phyloP scores from a whole-genome alignment of 2,797 vertebrate species.

The Lacerta viridis region DNA sequence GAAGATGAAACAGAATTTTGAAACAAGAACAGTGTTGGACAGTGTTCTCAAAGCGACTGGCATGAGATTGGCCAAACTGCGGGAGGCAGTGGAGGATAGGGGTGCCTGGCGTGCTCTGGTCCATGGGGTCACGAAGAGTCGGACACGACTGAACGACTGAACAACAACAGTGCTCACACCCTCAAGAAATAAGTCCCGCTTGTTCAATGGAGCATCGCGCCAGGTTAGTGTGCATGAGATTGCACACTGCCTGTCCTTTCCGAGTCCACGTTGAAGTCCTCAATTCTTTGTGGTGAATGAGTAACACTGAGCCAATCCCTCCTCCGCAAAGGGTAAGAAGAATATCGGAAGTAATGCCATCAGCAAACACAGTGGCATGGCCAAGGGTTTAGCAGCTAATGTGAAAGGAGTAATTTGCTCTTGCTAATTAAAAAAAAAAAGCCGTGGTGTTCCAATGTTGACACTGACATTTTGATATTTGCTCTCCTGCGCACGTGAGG shows the following conservation, averaged over 20 bases:
- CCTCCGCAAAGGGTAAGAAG: neutral
- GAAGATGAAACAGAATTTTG: too few species aligned
- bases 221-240: neutral
- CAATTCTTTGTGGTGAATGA: neutral
- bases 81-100: too few species aligned
- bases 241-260: neutral
- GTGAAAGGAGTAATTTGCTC: slow-evolving; percentile 3
- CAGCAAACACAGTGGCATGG: slow-evolving; percentile 1
- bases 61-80: too few species aligned
- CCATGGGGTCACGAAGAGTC: too few species aligned
- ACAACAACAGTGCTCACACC: too few species aligned
- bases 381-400: slow-evolving; percentile 7
- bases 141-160: too few species aligned
- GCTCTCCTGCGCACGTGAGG: neutral
- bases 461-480: slow-evolving; percentile 37
- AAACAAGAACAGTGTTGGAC: too few species aligned
- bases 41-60: too few species aligned
- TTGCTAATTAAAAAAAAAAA: slow-evolving; percentile 43
- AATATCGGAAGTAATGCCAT: neutral
- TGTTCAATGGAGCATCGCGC: neutral
- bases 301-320: neutral
- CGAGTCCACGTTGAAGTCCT: neutral
- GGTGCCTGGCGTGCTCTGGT: too few species aligned
- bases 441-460: slow-evolving; percentile 8
- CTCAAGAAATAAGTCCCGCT: neutral